Evolutionary conservation across 2,888 invertebrate species (phyloP).

Genomic region (Synergus gifuensis): DNA sequence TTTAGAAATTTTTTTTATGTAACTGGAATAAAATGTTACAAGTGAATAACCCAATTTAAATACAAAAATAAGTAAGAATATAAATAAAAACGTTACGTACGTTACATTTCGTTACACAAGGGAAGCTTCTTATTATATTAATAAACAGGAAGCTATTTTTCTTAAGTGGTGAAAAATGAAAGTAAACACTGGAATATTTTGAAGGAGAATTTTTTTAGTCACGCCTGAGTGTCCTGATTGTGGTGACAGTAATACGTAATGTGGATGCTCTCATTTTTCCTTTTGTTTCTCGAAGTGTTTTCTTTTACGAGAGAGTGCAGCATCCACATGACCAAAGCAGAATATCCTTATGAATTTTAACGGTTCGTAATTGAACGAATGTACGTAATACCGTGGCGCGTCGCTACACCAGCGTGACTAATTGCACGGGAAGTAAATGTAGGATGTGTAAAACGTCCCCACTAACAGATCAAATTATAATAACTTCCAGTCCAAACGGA

Average conservation of each 20-base stretch:
- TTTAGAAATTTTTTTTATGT: slow-evolving; percentile 10
- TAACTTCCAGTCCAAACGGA: neutral
- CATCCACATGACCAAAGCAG: slow-evolving; percentile 9
- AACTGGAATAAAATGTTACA: neutral
- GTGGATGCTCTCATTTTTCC: slow-evolving; percentile 31
- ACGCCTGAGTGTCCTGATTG: slow-evolving; percentile 16
- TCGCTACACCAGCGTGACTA: slow-evolving; percentile 62
- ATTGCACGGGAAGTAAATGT: slow-evolving; percentile 65
- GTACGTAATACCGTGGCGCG: slow-evolving; percentile 20
- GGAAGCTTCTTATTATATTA: neutral
- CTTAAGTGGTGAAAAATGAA: slow-evolving; percentile 1
- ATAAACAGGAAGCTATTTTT: slow-evolving; percentile 10
- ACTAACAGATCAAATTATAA: slow-evolving; percentile 22
- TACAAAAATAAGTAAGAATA: neutral
- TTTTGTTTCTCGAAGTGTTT: slow-evolving; percentile 22
- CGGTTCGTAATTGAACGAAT: slow-evolving; percentile 32
- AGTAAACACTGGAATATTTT: slow-evolving; percentile 16
- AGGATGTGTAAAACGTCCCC: slow-evolving; percentile 35
- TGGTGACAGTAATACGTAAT: slow-evolving; percentile 17
- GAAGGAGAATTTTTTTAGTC: neutral
- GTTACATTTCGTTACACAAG: neutral
- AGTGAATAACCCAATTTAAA: neutral
- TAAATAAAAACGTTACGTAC: neutral
- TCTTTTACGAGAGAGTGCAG: slow-evolving; percentile 19
- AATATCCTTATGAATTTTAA: slow-evolving; percentile 31